Evolutionary conservation across 2,113 vertebrate species (phyloP), one percentile per base, ranked within the genome.

Genomic region (Kryptolebias marmoratus): DNA sequence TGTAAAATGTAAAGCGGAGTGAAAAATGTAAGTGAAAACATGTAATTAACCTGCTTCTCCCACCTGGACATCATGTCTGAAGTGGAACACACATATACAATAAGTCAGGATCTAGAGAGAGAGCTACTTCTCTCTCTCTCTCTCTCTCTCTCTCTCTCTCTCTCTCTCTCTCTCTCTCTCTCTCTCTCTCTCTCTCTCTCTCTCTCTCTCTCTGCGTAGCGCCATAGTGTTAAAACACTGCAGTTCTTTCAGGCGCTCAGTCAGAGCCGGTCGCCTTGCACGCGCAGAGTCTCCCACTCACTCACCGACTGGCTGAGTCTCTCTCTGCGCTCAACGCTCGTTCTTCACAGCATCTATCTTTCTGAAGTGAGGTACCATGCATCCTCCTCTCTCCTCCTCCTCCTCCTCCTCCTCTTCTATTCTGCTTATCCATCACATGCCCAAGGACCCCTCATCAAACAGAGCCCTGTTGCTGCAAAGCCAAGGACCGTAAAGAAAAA

Each of bases 321-420:
- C 75, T 81, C 76, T 84, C 80, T 50, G 62, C 71, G 15, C 83
- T 73, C 79, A 68, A 48, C 84, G 76, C 74, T 1, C 68, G 59
- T 75, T 66, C 83, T 84, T 89, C 88, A 58, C 79, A 80, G 88
- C 86, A 85, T 87, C 91, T 87, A 87, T 84, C 73, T 82, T 68
- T 75, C 71, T 83, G 77, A 82, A 85, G 77, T 80, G 85, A 90
- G 87, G 79, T 71, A 87, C 87, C 79, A 89, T 90, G 91, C 83
- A 77, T 90, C 77, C 82, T 83, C 81, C 80, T 67, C 27, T 76
- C 70, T 66, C 69, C 55, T 71, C 71, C 28, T 79, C 75, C 69
- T 79, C 64, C 73, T 77, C 63, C 10, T 5, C 5, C 27, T 75
- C 22, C 22, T 22, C 22, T 22, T 22, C 22, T 22, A 22, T 72